Base-by-base conservation (phyloP, 1,140 invertebrate species). In the Dufourea novaeangliae region DNA sequence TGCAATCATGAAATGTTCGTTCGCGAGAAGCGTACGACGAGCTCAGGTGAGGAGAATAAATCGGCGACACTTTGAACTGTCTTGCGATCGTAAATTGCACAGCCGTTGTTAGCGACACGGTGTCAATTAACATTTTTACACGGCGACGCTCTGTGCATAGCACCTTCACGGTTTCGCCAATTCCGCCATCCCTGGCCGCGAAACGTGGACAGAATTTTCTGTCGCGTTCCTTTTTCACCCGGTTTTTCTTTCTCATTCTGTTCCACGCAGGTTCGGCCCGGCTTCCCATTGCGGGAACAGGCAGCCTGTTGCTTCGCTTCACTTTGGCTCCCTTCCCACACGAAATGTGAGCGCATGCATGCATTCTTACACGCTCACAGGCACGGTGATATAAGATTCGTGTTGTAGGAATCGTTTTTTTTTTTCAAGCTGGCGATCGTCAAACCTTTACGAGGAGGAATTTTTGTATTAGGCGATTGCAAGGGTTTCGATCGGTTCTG, bases 231-330 rank as follows among this genome's bases (percentile, higher is more conserved):
- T 54, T 39, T 54, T 44, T 29, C 59, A 41, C n/a, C n/a, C 14
- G 5, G 32, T 41, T 78, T 66, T 59, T 27, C 41, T 27, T 61
- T 63, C 34, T n/a, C 6, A 46, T 72, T 62, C 54, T 32, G 14
- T 17, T 72, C 20, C 46, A 44, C 27, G 46, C 46, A n/a, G n/a
- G 41, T 70, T 62, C 78, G 64, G 72, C 32, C n/a, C 46, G 75
- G 57, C 64, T 84, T 80, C 64, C 63, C 76, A 83, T 54, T 72
- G 22, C 62, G 54, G 52, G 61, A 52, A 44, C 75, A 50, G 56
- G 54, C 87, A 85, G 86, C 84, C 86, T 86, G 84, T 87, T 86
- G 84, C 87, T 86, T 85, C 61, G 72, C 72, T 85, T 80, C 70
- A 71, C 68, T 67, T 78, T 79, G 81, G 56, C 80, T 80, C 79